Percentiles rank a stretch among this genome's conserved stretches.
These are phyloP conservation scores for Megamerina dolium DNA, from an alignment of 2,888 invertebrate species.

Conservation along the genomic window DNA sequence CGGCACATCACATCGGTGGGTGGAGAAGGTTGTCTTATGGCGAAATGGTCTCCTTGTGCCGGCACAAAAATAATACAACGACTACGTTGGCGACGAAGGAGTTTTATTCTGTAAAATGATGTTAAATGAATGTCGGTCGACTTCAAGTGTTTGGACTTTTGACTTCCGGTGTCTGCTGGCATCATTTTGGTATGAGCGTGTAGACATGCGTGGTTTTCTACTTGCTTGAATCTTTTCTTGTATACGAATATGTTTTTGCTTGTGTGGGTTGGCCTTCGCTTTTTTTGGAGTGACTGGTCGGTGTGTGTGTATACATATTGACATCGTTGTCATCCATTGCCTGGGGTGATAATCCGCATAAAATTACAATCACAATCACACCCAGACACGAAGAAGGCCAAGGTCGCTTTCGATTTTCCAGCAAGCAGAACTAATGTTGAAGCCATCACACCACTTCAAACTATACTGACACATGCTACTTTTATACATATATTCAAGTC, in stretches of 20 bases:
- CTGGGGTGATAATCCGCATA: slow-evolving; percentile 43
- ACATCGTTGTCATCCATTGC: slow-evolving; percentile 18
- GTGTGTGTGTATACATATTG: slow-evolving; percentile 7
- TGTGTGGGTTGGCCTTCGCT: slow-evolving; percentile 2
- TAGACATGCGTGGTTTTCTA: background rate
- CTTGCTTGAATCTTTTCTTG: slow-evolving; percentile 4
- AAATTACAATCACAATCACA: slow-evolving; percentile 41
- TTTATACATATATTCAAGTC: no score
- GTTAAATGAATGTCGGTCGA: slow-evolving; percentile 18
- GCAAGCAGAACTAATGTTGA: no score
- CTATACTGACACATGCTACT: no score
- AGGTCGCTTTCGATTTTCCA: slow-evolving; percentile 28
- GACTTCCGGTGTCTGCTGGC: slow-evolving; percentile 29
- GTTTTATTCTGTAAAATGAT: slow-evolving; percentile 8
- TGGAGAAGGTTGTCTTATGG: background rate
- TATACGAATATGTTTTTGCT: slow-evolving; percentile 4
- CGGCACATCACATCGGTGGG: background rate
- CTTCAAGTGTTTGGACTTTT: slow-evolving; percentile 30
- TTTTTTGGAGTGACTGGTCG: slow-evolving; percentile 8
- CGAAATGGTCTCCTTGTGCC: slow-evolving; percentile 9
- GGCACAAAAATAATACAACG: slow-evolving; percentile 7
- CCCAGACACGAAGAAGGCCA: slow-evolving; percentile 31
- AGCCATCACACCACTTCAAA: no score
- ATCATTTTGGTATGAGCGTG: background rate
- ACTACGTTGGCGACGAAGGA: slow-evolving; percentile 8